Percentiles rank a stretch among this genome's conserved stretches.
These are phyloP conservation scores for Sebastes taczanowskii DNA, from an alignment of 2,797 vertebrate species.

Conservation along the genomic window DNA sequence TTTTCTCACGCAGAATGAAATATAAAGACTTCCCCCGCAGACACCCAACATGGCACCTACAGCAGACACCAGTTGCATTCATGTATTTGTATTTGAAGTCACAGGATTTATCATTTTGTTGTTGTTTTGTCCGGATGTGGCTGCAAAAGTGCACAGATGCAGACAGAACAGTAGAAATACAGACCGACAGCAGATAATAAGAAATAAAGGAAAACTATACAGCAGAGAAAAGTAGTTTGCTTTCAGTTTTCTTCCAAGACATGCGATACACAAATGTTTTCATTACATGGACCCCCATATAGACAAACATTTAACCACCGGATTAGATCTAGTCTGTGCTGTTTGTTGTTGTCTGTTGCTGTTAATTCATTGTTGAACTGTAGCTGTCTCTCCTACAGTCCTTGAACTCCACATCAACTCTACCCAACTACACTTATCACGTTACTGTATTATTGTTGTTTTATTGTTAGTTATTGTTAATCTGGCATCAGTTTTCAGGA, in stretches of 20 bases:
- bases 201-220: neutral
- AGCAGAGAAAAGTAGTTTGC: neutral
- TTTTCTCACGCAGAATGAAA: conserved; percentile 53
- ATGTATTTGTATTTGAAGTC: neutral
- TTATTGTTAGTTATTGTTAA: no score
- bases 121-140: neutral
- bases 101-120: neutral
- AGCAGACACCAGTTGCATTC: no score
- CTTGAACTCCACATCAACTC: no score
- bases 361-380: neutral
- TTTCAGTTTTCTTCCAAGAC: neutral
- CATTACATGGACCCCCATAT: neutral
- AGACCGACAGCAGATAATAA: neutral
- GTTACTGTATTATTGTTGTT: no score
- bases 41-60: neutral
- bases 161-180: neutral
- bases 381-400: neutral
- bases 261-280: neutral
- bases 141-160: neutral
- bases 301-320: neutral
- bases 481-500: neutral
- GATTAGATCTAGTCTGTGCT: neutral
- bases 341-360: neutral
- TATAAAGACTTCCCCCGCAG: neutral
- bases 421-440: neutral